Conservation (phyloP, 2,113 vertebrate genomes). For the Aramus guarauna region DNA sequence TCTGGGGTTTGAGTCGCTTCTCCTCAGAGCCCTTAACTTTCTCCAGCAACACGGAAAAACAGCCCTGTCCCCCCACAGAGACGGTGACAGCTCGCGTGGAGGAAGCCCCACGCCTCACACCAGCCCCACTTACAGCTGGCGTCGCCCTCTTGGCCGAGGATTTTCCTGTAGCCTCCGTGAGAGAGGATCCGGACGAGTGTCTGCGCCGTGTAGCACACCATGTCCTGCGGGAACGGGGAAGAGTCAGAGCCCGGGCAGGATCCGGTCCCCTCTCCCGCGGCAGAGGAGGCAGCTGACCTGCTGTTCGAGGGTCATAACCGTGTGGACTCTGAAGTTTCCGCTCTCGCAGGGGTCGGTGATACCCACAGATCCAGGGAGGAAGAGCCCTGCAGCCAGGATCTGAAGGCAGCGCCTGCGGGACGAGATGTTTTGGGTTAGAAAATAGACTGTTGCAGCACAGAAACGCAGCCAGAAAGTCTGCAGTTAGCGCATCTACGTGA, state of each 20-base stretch:
- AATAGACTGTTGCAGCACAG: rapidly evolving
- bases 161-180: constrained; percentile 93
- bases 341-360: constrained; percentile 98
- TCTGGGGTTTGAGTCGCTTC: background rate
- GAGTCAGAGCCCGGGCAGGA: rapidly evolving
- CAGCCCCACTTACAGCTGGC: constrained; percentile 86
- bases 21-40: background rate
- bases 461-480: rapidly evolving
- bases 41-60: no score
- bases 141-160: constrained; percentile 93
- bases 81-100: rapidly evolving
- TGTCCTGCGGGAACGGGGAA: constrained; percentile 73
- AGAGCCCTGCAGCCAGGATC: constrained; percentile 94
- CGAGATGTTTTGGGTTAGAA: rapidly evolving
- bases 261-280: rapidly evolving
- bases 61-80: rapidly evolving
- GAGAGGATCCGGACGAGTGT: constrained; percentile 93
- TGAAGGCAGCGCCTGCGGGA: constrained; percentile 89
- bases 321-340: constrained; percentile 95
- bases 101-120: rapidly evolving
- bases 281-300: constrained; percentile 73
- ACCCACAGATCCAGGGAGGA: constrained; percentile 92
- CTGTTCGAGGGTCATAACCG: constrained; percentile 96
- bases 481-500: rapidly evolving
- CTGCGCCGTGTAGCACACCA: constrained; percentile 96